Evolutionary conservation across 2,113 vertebrate species (phyloP).

Genomic region (Heterocephalus glaber): DNA sequence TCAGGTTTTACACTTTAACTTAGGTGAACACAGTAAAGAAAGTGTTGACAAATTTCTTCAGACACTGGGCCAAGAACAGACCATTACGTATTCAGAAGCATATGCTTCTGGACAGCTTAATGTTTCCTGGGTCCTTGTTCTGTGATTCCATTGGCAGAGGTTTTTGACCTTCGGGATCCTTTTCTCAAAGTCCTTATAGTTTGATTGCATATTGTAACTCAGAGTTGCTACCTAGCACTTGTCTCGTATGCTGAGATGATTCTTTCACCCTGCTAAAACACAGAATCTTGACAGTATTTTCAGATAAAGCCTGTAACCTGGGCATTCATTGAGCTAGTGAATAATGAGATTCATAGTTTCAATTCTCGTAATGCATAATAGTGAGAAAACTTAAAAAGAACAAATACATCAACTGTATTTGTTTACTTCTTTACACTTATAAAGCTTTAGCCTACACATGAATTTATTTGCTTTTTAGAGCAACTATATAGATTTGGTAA

Average conservation of each 20-base stretch:
- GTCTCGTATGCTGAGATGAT: background rate
- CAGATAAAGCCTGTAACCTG: background rate
- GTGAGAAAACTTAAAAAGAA: background rate
- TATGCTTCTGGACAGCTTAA: rapidly evolving
- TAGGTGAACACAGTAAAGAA: constrained; percentile 70
- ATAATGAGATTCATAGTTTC: constrained; percentile 37
- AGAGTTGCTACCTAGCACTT: background rate
- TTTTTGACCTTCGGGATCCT: background rate
- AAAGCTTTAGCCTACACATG: background rate
- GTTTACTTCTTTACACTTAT: background rate
- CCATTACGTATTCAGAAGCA: background rate
- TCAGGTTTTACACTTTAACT: constrained; percentile 61
- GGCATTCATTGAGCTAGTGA: background rate
- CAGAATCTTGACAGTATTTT: constrained; percentile 8
- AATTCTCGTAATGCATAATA: background rate
- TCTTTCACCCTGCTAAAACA: background rate
- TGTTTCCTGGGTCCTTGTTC: background rate
- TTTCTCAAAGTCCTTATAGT: background rate
- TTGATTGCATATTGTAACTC: background rate
- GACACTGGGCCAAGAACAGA: background rate
- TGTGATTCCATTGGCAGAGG: background rate
- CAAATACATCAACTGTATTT: background rate
- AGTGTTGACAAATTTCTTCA: background rate
- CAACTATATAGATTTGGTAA: background rate
- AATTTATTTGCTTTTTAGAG: background rate